Evolutionary conservation across 2,888 invertebrate genomes (phyloP).

Genomic region (Augiades crinisus): DNA sequence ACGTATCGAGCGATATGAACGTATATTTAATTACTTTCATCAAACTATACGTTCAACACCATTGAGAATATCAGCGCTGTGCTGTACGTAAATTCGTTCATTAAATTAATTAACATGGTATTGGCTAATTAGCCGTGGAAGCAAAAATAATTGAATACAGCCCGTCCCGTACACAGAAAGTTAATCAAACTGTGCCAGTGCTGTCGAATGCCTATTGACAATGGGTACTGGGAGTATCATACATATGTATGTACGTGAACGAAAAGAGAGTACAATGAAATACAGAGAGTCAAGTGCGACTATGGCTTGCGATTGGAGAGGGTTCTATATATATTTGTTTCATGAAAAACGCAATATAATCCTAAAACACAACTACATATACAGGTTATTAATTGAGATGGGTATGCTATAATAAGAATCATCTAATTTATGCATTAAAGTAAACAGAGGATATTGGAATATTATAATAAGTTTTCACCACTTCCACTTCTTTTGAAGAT

Average conservation of each 20-base stretch:
- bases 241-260: slow-evolving; percentile 42
- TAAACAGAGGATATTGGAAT: too few relatives aligned
- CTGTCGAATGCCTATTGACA: slow-evolving; percentile 39
- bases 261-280: slow-evolving; percentile 43
- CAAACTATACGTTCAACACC: slow-evolving; percentile 14
- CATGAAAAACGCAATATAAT: too few relatives aligned
- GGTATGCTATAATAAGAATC: too few relatives aligned
- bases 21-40: slow-evolving; percentile 18
- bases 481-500: too few relatives aligned
- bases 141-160: slow-evolving; percentile 31
- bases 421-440: too few relatives aligned
- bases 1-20: background rate
- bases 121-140: slow-evolving; percentile 26
- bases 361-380: too few relatives aligned
- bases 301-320: too few relatives aligned
- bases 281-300: too few relatives aligned
- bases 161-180: slow-evolving; percentile 31
- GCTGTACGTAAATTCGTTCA: slow-evolving; percentile 20
- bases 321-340: too few relatives aligned
- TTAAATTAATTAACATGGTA: slow-evolving; percentile 26
- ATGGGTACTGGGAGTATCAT: slow-evolving; percentile 35
- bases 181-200: slow-evolving; percentile 45
- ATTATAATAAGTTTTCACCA: too few relatives aligned
- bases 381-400: too few relatives aligned
- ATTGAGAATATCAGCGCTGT: slow-evolving; percentile 16